Percentiles rank a stretch among this genome's conserved stretches.
Conservation (phyloP, 2,888 invertebrate species). For the Synergus umbraculus region DNA sequence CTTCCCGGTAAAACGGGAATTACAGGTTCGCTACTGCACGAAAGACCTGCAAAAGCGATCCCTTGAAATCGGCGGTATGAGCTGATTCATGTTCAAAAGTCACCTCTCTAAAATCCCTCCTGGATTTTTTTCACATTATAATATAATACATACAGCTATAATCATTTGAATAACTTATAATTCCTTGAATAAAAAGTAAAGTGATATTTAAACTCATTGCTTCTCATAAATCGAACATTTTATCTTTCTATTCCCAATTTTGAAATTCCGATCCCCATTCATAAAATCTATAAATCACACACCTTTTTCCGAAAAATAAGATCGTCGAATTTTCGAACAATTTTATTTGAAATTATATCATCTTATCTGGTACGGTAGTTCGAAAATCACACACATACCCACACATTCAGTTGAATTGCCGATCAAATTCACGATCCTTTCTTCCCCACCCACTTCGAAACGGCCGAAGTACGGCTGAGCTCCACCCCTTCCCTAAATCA, state of each 20-base stretch:
- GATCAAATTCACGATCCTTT: slow-evolving; percentile 74
- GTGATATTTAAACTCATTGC: background rate
- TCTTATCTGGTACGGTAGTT: slow-evolving; percentile 12
- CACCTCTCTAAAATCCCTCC: no score
- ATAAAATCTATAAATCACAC: background rate
- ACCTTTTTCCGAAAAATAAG: no score
- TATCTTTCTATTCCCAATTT: background rate
- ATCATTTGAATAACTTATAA: background rate
- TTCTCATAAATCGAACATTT: background rate
- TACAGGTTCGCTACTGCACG: slow-evolving; percentile 47
- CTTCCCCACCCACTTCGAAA: slow-evolving; percentile 68
- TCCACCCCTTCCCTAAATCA: slow-evolving; percentile 77
- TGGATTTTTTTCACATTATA: no score
- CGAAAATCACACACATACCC: slow-evolving; percentile 24
- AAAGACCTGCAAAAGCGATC: background rate
- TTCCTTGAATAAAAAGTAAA: background rate
- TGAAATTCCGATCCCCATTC: background rate
- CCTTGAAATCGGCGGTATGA: background rate
- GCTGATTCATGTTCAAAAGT: no score
- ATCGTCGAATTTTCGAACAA: background rate
- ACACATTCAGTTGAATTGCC: slow-evolving; percentile 64
- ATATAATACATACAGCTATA: no score
- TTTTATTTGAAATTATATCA: background rate
- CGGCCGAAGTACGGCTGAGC: slow-evolving; percentile 64
- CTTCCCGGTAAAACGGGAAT: slow-evolving; percentile 59